phyloP scores from a whole-genome alignment of 2,797 vertebrate species.

The Xerus rutilus region DNA sequence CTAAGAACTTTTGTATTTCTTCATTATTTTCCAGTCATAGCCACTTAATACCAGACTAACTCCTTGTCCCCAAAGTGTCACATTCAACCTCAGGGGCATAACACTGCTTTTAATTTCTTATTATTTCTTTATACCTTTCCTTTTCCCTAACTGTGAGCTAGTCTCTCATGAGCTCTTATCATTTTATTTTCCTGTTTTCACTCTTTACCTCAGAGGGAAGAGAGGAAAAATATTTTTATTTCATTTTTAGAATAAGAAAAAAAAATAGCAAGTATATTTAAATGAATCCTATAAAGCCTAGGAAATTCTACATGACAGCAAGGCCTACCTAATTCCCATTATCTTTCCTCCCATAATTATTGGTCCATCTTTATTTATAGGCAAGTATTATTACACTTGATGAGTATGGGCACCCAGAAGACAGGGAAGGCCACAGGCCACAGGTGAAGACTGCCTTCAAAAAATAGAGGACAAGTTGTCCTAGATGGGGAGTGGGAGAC shows the following conservation, averaged over 20 bases:
- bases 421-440: background rate
- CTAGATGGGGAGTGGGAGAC: background rate
- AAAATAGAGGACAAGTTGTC: background rate
- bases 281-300: background rate
- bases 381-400: background rate
- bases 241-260: background rate
- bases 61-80: background rate
- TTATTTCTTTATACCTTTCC: background rate
- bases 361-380: background rate
- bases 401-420: background rate
- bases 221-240: background rate
- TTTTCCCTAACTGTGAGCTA: background rate
- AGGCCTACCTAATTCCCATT: background rate
- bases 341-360: no score
- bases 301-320: background rate
- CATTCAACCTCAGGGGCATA: background rate
- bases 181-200: background rate
- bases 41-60: background rate
- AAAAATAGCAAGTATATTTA: constrained; percentile 9
- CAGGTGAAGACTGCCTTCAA: background rate
- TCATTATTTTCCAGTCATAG: background rate
- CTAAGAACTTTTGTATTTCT: background rate
- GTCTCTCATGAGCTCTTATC: background rate
- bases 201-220: background rate
- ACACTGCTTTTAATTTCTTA: background rate